Evolutionary conservation across 2,797 vertebrate species (phyloP), one percentile per base, ranked within the genome.

Genomic region (Platyrinchus mystaceus): DNA sequence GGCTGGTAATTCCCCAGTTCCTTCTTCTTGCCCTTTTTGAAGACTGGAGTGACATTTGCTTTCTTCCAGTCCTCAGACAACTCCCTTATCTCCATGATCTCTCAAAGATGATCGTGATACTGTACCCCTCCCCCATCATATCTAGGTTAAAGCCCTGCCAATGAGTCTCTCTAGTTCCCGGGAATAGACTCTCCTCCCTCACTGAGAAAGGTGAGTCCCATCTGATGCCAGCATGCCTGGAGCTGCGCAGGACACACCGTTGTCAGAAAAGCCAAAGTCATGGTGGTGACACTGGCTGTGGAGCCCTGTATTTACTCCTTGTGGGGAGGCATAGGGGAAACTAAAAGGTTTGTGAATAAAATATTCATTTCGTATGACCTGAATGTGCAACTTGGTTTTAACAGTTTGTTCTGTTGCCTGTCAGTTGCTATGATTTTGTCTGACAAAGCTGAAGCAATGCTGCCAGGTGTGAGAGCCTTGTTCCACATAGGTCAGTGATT

Each of bases 221-320:
- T 59, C 53, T 46, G 46, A 6, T 67, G 46, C 24, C 28, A 24
- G 20, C 24, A 14, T 52, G n/a, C 39, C 34, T 81, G 77, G 39
- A 0, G 1, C 41, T 81, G 30, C 10, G 2, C 2, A 36, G 62
- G 5, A 22, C 21, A 9, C 36, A 67, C 53, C 52, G 3, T 41
- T 67, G 17, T 41, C 30, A 75, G 41, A 41, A 41, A 19, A 6
- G 9, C 1, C 41, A 41, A 39, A 53, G 43, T 43, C 21, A 49
- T 5, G 23, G 32, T 21, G 13, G 23, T 76, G 43, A 43, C 23
- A 76, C 16, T 8, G 16, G 7, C 49, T 69, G 9, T 20, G 6
- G 15, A 77, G 26, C 24, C 21, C 21, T 52, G 20, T 49, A 30
- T 76, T 44, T 28, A 58, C 9, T 47, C 14, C 39, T 63, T 58